Evolutionary conservation across 2,888 invertebrate species (phyloP), one percentile per base, ranked within the genome.

Genomic region (Cristatella mucedo): DNA sequence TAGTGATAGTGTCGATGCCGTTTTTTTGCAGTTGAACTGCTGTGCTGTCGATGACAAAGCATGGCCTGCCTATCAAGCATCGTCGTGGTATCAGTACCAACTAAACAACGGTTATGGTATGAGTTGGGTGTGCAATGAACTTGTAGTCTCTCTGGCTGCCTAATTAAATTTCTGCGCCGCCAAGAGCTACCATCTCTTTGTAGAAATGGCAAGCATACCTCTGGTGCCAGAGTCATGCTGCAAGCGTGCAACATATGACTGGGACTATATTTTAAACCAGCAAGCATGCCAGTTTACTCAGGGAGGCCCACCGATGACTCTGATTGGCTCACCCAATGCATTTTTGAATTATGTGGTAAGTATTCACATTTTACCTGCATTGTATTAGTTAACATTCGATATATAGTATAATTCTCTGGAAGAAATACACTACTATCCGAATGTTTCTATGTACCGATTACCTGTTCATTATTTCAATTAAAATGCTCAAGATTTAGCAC

Each of bases 81-180:
- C 36, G 4, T 36, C 36, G 5, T 36, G 36, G 36, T 36, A 36
- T 16, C 36, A 36, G 15, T 36, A 36, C 24, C 22, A 36, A 29
- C 24, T 21, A n/a, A 22, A 36, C 24, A 36, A 36, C 15, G 26
- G 26, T n/a, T 36, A 18, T 19, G 36, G 36, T 36, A 22, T 18
- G 7, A 26, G 26, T n/a, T 26, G 9, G 9, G n/a, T 26, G 9
- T 26, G n/a, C 26, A 11, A n/a, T n/a, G 26, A 9, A n/a, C 26
- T 26, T 26, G 26, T 26, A n/a, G 26, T 26, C n/a, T n/a, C n/a
- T n/a, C n/a, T n/a, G n/a, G n/a, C n/a, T n/a, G n/a, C n/a, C n/a
- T n/a, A n/a, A n/a, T n/a, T n/a, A n/a, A n/a, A n/a, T n/a, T n/a
- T n/a, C n/a, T n/a, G n/a, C n/a, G n/a, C n/a, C n/a, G n/a, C n/a